Evolutionary conservation across 2,888 invertebrate species (phyloP), one percentile per base, ranked within the genome.

Genomic region (Pyrochroa serraticornis): DNA sequence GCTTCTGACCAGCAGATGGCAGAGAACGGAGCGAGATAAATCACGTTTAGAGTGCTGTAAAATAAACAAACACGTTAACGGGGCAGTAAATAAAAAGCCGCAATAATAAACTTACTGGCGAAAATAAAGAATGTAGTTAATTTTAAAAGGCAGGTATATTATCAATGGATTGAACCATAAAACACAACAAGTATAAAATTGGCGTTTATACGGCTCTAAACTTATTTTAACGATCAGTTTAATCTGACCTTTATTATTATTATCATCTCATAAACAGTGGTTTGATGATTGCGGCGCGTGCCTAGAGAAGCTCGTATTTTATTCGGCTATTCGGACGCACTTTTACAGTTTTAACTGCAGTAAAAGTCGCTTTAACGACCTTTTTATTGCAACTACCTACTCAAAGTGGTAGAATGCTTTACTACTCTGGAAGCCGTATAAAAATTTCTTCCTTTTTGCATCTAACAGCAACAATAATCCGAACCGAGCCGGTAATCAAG

Each of bases 301-400:
- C 76, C 76, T 77, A 77, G 77, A 74, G 68, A 73, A 70, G 71
- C 68, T 73, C 73, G 74, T 76, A 75, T 75, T 76, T 76, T 76
- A 75, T 75, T 74, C 70, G 73, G 71, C 74, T 71, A 71, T 75
- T 73, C 65, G 74, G 76, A 78, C 77, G 77, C 78, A 77, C 76
- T 77, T 76, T 77, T 77, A 79, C 76, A 77, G 75, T 79, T 79
- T 78, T 77, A 79, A 79, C 75, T 77, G 78, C 76, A 75, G 75
- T 79, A 79, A 79, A 79, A 78, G 77, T 77, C 77, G 67, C 69
- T 79, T 79, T 79, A 78, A 79, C 77, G 78, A 72, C 72, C 71
- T 69, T 79, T 79, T 79, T 79, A 79, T 79, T 79, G 76, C 78
- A 75, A 77, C 77, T 76, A 76, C 72, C 76, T 77, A 75, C 73